Evolutionary conservation across 2,888 invertebrate genomes (phyloP), one percentile per base, ranked within the genome.

Genomic region (Neelides folsomi): DNA sequence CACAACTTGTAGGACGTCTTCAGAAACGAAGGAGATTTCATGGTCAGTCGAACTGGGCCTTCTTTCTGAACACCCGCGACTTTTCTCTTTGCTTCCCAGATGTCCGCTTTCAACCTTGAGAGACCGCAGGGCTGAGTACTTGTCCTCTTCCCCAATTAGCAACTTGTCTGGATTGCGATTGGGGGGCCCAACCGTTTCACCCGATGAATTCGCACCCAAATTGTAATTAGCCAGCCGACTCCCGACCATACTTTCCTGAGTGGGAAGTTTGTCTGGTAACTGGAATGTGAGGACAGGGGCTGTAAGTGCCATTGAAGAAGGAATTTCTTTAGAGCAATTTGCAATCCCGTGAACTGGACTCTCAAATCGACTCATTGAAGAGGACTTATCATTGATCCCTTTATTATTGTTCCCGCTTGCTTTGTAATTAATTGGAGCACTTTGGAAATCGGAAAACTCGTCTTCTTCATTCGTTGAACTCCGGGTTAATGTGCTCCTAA

Each of bases 361-460:
- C 27, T 3, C 27, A 7, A 27, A 27, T 27, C 27, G 4, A 27
- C 3, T 27, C 27, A 7, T 27, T 7, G 27, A n/a, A n/a, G n/a
- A n/a, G n/a, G n/a, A 27, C 27, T 27, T 27, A 27, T 27, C 27
- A 27, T 27, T 27, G 27, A 27, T 27, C 27, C 27, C 27, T 27
- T 27, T 27, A 18, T 16, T 42, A 41, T 42, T 27, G 18, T 16
- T 36, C n/a, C 27, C 6, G 49, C 40, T 19, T 27, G 20, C n/a
- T n/a, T 19, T 37, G 27, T 7, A 27, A 35, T 47, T 35, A 16
- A 43, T 49, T 7, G 55, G 47, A 18, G 66, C 67, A 62, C 73
- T 74, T 64, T 75, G 74, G 57, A 75, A 75, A 27, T 75, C 75
- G 1, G 72, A 70, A 59, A 75, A 75, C 13, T 75, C 75, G 57